Evolutionary conservation across 2,113 vertebrate genomes (phyloP).

Genomic region (Petrocephalus zakoni): DNA sequence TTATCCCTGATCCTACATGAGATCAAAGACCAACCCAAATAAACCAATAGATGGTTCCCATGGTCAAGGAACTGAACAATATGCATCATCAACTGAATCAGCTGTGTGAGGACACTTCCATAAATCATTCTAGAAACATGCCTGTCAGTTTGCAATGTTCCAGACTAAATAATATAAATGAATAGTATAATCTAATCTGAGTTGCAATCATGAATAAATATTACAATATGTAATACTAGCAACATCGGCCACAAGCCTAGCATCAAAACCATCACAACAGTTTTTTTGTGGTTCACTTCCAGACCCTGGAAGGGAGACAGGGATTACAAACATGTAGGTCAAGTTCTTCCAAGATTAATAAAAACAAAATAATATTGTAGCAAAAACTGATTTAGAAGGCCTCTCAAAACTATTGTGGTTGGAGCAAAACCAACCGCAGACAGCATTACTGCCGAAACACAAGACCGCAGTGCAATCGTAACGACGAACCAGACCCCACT

Average conservation of each 20-base stretch:
- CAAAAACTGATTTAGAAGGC: too few species aligned
- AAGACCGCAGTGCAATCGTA: conserved; percentile 22
- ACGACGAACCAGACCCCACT: conserved; percentile 37
- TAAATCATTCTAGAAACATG: background rate
- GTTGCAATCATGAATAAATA: background rate
- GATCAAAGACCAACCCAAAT: background rate
- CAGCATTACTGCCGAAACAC: conserved; percentile 49
- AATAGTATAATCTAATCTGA: background rate
- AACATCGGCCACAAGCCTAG: background rate
- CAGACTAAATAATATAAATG: background rate
- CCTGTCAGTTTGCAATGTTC: background rate
- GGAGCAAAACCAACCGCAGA: conserved; percentile 41
- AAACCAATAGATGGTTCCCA: background rate
- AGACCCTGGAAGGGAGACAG: conserved; percentile 15
- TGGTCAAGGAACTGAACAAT: background rate
- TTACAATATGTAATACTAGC: background rate
- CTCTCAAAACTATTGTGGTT: conserved; percentile 21
- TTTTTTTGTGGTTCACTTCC: background rate
- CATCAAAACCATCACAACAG: background rate
- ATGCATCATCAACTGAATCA: background rate
- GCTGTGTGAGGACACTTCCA: background rate
- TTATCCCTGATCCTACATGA: background rate
- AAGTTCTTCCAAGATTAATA: conserved; percentile 34
- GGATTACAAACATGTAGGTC: conserved; percentile 9
- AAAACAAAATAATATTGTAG: conserved; percentile 43